Conservation (phyloP, 2,888 invertebrate species). For the Mesodorylaimus sp. region DNA sequence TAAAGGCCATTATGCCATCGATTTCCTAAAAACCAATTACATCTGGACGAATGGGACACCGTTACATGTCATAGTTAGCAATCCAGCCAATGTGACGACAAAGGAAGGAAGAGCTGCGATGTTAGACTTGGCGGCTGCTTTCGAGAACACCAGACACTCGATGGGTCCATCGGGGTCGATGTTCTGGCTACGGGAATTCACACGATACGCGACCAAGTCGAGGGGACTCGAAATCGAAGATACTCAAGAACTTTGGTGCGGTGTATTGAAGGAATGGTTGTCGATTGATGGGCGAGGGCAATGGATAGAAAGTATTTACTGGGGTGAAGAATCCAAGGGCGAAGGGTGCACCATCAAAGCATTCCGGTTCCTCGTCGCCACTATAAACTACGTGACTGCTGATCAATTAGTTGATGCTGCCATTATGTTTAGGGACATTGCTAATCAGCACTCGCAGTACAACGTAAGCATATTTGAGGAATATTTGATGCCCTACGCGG, state of each 20-base stretch:
- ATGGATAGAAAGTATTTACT: not conserved
- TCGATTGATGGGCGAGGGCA: not conserved
- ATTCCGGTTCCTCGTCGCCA: not conserved
- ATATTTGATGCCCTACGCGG: conserved; percentile 26
- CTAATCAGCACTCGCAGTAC: conserved; percentile 8
- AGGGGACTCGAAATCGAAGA: not conserved
- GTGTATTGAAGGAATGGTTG: not conserved
- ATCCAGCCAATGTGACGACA: conserved; percentile 23
- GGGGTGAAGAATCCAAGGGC: not conserved
- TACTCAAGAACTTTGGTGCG: not conserved
- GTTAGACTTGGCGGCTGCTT: conserved; percentile 17
- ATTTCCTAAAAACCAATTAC: not conserved
- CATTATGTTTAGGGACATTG: not conserved
- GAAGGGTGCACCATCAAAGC: not conserved
- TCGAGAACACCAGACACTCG: conserved; percentile 23
- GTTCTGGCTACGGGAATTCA: conserved; percentile 24
- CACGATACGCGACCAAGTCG: conserved; percentile 22
- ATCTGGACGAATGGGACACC: not conserved
- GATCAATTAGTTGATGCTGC: not conserved
- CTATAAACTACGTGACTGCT: not conserved
- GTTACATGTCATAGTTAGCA: conserved; percentile 22
- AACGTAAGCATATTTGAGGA: conserved; percentile 18
- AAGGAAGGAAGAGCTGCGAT: conserved; percentile 14
- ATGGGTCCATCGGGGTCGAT: conserved; percentile 26
- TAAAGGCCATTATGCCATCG: conserved; percentile 18